A percentile compares a stretch with the other conserved stretches of the same genome.
Conservation (phyloP, 2,113 vertebrate genomes). For the Orthonyx spaldingii region DNA sequence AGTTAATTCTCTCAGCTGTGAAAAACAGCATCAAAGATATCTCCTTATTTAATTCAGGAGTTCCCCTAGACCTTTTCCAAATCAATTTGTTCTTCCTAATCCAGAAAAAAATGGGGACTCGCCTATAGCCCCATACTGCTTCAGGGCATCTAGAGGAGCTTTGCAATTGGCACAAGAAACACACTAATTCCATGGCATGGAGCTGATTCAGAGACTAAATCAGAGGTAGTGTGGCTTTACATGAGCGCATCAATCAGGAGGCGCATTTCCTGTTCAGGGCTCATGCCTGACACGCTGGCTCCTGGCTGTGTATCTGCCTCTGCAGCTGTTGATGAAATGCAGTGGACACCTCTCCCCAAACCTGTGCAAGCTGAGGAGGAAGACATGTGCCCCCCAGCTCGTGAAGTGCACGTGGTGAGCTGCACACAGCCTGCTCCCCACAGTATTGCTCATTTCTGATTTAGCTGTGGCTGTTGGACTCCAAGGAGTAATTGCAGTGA, state of each 20-base stretch:
- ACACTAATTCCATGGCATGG: background rate
- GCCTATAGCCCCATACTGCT: background rate
- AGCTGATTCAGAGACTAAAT: background rate
- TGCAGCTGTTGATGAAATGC: rapidly evolving
- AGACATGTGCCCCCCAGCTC: rapidly evolving
- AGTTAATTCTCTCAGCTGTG: background rate
- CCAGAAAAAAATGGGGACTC: background rate
- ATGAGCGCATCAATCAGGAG: background rate
- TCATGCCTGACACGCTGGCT: background rate
- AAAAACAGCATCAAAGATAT: background rate
- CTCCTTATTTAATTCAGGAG: background rate
- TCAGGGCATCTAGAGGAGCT: background rate
- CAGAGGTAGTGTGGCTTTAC: background rate
- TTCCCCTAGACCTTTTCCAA: background rate
- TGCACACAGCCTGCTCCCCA: background rate
- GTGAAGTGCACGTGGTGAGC: rapidly evolving
- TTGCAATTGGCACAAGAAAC: background rate
- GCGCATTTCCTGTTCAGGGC: background rate
- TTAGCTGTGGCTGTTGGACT: background rate
- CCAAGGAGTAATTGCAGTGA: background rate
- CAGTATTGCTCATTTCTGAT: background rate
- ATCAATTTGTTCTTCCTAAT: background rate
- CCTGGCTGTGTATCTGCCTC: background rate
- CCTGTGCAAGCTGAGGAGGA: background rate
- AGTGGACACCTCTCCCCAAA: background rate